Base-by-base conservation (phyloP, 1,140 invertebrate species). In the Drosophila suzukii region DNA sequence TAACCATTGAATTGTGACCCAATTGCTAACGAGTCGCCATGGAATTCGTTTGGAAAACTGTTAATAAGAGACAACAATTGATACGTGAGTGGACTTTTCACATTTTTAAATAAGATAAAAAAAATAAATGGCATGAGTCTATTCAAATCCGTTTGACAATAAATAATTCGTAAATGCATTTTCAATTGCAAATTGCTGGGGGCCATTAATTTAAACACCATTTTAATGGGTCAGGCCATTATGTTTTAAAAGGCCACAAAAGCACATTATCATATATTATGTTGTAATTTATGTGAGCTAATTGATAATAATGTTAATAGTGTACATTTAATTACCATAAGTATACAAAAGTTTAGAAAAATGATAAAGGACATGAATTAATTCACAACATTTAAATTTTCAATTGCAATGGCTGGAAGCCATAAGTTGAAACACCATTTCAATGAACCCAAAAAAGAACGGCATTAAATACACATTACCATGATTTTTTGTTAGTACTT, bases 11-110 rank as follows among this genome's bases (percentile, higher is more conserved):
- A 49, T 54, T 44, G 36, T 72, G 43, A 63, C 55, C 66, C 75
- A 56, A 24, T 76, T 57, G 36, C 47, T 62, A 77, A 78, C 61
- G 43, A 58, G 41, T 17, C 17, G 10, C 34, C 55, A 47, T 49
- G 27, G 41, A 53, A 34, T 70, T 65, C 32, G 56, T 65, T 65
- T 61, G 46, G 30, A 65, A 24, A 62, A 24, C 44, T 12, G 34
- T 66, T 32, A 38, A 38, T 11, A 32, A 47, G 20, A 62, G 17
- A 11, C 34, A 62, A n/a, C 24, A 62, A 15, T 34, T 62, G 61
- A 27, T 59, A 1, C 24, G 60, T 63, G 38, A 63, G 60, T 62
- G 4, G 41, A 55, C 10, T 12, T 46, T 32, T 2, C 4, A 15
- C 13, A 15, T 15, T 15, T 17, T 15, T 15, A 32, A 34, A 15